Conservation (phyloP, 2,113 vertebrate genomes). For the Vireo altiloquus region DNA sequence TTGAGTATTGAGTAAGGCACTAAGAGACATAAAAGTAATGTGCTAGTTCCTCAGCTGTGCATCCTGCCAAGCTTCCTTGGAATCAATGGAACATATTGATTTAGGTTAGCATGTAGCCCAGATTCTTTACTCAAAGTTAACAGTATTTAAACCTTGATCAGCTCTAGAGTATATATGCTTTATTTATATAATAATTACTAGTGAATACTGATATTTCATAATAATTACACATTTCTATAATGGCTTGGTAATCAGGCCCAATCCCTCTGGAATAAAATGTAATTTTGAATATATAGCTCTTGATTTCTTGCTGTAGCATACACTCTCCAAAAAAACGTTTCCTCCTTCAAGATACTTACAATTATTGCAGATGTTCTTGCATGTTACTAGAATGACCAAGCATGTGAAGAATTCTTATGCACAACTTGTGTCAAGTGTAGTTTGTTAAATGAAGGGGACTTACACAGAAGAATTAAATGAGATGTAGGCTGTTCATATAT, state of each 20-base stretch:
- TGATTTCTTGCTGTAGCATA: neutral
- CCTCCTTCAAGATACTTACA: neutral
- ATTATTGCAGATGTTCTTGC: neutral
- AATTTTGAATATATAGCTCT: neutral
- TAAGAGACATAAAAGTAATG: conserved; percentile 42
- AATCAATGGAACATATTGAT: conserved; percentile 31
- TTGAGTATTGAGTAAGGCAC: conserved; percentile 8
- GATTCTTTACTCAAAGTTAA: neutral
- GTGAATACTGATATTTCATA: neutral
- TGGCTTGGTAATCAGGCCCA: neutral
- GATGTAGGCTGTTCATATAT: neutral
- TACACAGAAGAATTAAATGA: neutral
- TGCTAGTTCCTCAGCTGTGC: conserved; percentile 10
- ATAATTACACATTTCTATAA: neutral
- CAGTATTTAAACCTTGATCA: neutral
- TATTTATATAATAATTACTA: neutral
- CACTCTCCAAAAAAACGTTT: neutral
- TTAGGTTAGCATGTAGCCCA: conserved; percentile 10
- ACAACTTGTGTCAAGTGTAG: neutral
- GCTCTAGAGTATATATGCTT: neutral
- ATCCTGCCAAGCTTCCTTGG: conserved; percentile 26
- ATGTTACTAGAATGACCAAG: neutral
- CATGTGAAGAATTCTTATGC: neutral
- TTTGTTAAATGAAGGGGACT: neutral
- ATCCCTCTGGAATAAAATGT: neutral